Conservation (phyloP, 2,113 vertebrate species). For the Marcusenius ussheri region DNA sequence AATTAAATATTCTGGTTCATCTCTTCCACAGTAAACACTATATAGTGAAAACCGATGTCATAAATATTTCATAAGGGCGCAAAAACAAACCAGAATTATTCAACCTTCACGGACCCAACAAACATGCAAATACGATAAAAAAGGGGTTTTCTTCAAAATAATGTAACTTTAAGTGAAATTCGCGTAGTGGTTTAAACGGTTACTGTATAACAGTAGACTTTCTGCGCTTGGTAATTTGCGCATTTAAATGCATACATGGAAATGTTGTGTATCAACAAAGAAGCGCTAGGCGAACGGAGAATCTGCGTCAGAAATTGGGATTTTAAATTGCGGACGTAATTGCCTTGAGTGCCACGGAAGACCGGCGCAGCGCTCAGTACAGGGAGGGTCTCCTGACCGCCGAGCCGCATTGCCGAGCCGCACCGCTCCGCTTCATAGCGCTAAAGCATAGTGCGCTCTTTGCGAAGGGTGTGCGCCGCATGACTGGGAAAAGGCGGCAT, state of each 20-base stretch:
- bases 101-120: neutral
- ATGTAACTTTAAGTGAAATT: neutral
- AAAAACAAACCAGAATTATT: neutral
- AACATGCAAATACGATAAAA: neutral
- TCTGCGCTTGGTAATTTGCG: neutral
- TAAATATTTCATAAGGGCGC: neutral
- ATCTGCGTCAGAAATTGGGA: slow-evolving; percentile 3
- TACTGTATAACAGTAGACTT: neutral
- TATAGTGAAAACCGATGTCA: neutral
- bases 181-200: neutral
- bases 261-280: neutral
- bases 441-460: neutral
- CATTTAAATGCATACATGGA: neutral
- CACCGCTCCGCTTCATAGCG: neutral
- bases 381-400: neutral
- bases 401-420: neutral
- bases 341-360: neutral
- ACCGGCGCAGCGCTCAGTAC: neutral
- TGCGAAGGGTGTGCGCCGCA: neutral
- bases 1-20: neutral
- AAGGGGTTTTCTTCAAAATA: neutral
- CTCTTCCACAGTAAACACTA: neutral
- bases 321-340: neutral
- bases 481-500: neutral
- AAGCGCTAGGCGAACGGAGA: neutral